Evolutionary conservation across 1,140 invertebrate genomes (phyloP).

Genomic region (Aphis gossypii): DNA sequence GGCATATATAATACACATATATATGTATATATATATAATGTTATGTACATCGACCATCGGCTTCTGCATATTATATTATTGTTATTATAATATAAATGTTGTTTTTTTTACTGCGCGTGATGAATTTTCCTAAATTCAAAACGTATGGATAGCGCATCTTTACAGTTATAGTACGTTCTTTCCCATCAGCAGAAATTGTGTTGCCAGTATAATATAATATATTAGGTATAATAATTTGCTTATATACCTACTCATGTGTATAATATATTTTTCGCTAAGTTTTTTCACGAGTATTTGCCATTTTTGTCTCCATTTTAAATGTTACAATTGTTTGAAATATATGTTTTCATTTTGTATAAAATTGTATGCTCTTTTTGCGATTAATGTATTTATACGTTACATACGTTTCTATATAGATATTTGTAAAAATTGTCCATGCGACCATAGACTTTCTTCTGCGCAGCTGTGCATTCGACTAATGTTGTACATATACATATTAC

Average conservation of each 20-base stretch:
- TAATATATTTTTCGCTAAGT: background rate
- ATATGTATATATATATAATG: background rate
- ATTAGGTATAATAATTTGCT: too few species aligned
- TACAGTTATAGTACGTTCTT: background rate
- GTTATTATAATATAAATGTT: background rate
- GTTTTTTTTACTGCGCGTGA: background rate
- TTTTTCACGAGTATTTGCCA: background rate
- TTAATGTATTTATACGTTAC: background rate
- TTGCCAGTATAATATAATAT: background rate
- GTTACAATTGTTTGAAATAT: background rate
- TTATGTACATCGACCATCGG: background rate
- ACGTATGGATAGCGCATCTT: background rate
- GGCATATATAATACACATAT: background rate
- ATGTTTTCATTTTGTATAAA: background rate
- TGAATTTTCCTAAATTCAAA: background rate
- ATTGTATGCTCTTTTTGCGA: background rate
- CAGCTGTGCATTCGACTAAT: background rate
- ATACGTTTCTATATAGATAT: background rate
- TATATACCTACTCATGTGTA: too few species aligned
- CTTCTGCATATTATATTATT: background rate
- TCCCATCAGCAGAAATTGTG: background rate
- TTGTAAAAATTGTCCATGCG: background rate
- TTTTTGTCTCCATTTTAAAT: background rate
- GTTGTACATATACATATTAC: too few species aligned
- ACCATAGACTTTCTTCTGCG: background rate